These are phyloP conservation scores for Psittacus erithacus DNA, from an alignment of 2,113 vertebrate genomes.

Conservation along the genomic window DNA sequence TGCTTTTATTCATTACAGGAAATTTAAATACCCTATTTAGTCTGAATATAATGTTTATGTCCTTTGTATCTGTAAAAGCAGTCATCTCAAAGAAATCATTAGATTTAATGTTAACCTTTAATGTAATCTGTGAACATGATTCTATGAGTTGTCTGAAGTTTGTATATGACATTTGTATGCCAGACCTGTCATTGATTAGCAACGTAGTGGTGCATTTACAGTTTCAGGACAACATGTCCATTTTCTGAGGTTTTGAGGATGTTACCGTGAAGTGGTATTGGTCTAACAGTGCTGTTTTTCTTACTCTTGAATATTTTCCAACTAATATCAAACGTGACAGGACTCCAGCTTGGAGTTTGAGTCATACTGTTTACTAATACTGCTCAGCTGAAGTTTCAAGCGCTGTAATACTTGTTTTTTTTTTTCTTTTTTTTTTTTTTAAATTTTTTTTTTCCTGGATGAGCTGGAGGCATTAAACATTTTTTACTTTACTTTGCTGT, in stretches of 20 bases:
- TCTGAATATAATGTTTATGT: not conserved
- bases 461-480: not conserved
- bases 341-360: not conserved
- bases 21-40: not conserved
- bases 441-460: not conserved
- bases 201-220: not conserved
- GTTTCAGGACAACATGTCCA: not conserved
- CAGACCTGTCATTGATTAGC: not conserved
- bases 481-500: not conserved
- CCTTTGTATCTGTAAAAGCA: not conserved
- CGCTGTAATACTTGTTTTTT: not conserved
- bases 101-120: not conserved
- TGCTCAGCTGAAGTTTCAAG: not conserved
- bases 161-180: not conserved
- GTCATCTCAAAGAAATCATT: not conserved
- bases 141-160: not conserved
- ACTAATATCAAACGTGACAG: not conserved
- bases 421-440: not conserved
- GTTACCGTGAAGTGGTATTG: not conserved
- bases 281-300: not conserved
- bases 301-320: not conserved
- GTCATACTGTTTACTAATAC: not conserved
- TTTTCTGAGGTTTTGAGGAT: not conserved
- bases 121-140: not conserved
- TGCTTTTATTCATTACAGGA: slow-evolving; percentile 13